These are phyloP conservation scores for Lepidochrysops patricia DNA, from an alignment of 2,888 invertebrate genomes.

Conservation along the genomic window DNA sequence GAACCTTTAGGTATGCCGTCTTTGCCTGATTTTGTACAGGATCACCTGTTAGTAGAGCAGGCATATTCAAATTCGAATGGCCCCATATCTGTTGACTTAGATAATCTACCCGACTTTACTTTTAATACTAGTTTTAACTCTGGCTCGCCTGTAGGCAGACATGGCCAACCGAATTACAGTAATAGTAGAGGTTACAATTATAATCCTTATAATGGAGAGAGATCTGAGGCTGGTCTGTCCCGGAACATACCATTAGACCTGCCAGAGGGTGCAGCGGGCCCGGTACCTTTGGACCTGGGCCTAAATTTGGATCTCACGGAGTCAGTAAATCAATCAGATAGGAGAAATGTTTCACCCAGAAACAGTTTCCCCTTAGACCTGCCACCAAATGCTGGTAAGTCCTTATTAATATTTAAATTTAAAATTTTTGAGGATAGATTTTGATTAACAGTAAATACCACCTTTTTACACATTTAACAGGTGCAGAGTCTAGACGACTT, in stretches of 20 bases:
- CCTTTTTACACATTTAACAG: conserved; percentile 34
- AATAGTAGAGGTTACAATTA: conserved; percentile 53
- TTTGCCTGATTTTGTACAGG: conserved; percentile 91
- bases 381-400: conserved; percentile 59
- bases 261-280: conserved; percentile 48
- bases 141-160: conserved; percentile 50
- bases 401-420: no score
- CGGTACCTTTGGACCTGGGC: conserved; percentile 49
- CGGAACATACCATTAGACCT: conserved; percentile 53
- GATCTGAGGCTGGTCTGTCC: conserved; percentile 41
- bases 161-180: conserved; percentile 45
- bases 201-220: conserved; percentile 47
- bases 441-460: no score
- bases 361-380: conserved; percentile 62
- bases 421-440: no score
- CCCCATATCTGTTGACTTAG: conserved; percentile 73
- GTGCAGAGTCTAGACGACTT: conserved; percentile 61
- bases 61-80: conserved; percentile 76
- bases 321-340: conserved; percentile 60
- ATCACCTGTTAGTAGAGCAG: conserved; percentile 88
- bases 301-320: conserved; percentile 64
- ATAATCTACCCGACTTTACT: conserved; percentile 81
- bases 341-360: conserved; percentile 59
- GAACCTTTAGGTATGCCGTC: conserved; percentile 76
- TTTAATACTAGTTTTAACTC: conserved; percentile 69